Percentiles rank a stretch among this genome's conserved stretches.
Conservation (phyloP, 2,888 invertebrate species). For the Parnassius glacialis region DNA sequence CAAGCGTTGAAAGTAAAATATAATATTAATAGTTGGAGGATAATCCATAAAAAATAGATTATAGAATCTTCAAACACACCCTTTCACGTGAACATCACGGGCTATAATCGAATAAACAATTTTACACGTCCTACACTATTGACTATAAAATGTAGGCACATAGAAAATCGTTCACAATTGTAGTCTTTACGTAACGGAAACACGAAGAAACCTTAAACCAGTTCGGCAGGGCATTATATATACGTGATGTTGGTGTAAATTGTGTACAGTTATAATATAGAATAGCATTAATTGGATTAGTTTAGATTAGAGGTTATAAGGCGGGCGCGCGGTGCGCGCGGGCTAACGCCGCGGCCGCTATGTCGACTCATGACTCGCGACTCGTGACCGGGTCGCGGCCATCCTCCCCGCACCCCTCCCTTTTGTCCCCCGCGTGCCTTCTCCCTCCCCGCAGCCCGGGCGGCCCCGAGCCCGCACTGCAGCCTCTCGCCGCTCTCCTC, state of each 20-base stretch:
- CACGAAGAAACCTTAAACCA: constrained; percentile 2
- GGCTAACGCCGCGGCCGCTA: constrained; percentile 76
- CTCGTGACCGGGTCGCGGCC: constrained; percentile 70
- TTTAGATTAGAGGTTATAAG: constrained; percentile 25
- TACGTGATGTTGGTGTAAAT: constrained; percentile 5
- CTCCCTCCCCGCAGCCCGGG: constrained; percentile 30
- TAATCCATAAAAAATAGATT: constrained; percentile 18
- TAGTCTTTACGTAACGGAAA: constrained; percentile 25
- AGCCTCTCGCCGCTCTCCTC: constrained; percentile 50
- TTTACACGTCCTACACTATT: constrained; percentile 25
- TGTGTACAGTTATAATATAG: constrained; percentile 13
- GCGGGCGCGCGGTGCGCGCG: constrained; percentile 64
- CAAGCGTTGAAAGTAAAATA: constrained; percentile 4
- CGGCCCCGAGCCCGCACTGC: constrained; percentile 63
- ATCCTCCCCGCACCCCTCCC: constrained; percentile 38
- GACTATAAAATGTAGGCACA: constrained; percentile 18
- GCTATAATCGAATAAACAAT: constrained; percentile 25
- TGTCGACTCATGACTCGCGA: constrained; percentile 47
- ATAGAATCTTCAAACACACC: constrained; percentile 23
- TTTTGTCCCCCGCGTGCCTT: constrained; percentile 23
- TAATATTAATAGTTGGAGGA: not conserved
- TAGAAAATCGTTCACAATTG: constrained; percentile 13
- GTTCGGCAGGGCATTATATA: not conserved
- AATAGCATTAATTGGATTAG: constrained; percentile 21
- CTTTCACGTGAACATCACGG: constrained; percentile 23